A percentile compares a stretch with the other conserved stretches of the same genome.
Evolutionary conservation across 2,113 vertebrate genomes (phyloP).

Genomic region (Junco hyemalis): DNA sequence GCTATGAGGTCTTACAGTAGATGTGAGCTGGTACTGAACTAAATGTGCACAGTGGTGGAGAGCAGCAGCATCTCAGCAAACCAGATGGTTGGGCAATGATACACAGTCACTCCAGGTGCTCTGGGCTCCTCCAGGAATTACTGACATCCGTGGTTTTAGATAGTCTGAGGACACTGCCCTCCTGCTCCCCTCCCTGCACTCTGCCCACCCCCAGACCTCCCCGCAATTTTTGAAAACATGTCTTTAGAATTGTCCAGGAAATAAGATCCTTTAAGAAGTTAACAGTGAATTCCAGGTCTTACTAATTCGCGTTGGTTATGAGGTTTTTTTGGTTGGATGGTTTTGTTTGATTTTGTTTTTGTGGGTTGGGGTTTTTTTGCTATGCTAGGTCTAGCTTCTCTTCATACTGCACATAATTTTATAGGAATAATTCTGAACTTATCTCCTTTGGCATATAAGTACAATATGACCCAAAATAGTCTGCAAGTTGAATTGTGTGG

Average conservation of each 20-base stretch:
- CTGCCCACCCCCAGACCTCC: accelerated
- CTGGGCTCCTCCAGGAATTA: neutral
- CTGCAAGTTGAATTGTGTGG: neutral
- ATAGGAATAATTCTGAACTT: neutral
- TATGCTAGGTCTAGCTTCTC: neutral
- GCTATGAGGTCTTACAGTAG: neutral
- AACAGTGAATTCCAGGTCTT: neutral
- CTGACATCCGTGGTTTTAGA: neutral
- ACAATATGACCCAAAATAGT: neutral
- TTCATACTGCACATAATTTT: neutral
- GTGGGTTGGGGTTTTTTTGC: neutral
- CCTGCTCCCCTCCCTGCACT: neutral
- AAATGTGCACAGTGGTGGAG: neutral
- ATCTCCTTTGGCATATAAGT: neutral
- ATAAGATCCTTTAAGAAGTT: neutral
- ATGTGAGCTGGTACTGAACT: neutral
- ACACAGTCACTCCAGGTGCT: neutral
- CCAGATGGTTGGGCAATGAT: neutral
- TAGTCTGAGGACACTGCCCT: neutral
- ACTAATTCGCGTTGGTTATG: neutral
- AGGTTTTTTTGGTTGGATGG: neutral
- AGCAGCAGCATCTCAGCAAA: neutral
- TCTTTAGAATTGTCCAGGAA: neutral
- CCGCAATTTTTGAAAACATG: neutral
- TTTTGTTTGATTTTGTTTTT: neutral